Base-by-base conservation (phyloP, 2,797 vertebrate species). In the Chaetodon trifasciatus region DNA sequence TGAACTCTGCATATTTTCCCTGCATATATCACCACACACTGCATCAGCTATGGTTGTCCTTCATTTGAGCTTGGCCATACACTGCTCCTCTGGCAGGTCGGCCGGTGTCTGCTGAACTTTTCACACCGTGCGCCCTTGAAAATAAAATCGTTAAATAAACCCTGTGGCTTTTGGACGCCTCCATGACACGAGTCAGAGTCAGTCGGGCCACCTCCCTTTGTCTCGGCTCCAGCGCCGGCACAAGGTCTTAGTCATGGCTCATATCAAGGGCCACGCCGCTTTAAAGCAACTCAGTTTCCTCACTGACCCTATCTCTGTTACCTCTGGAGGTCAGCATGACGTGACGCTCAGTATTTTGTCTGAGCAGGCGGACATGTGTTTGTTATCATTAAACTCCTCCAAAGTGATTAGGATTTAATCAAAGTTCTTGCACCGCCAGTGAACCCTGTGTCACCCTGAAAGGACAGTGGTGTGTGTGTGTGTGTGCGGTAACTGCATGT, bases 321-420 rank as follows among this genome's bases (percentile, higher is more conserved):
- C 55, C 75, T 79, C 62, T n/a, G 72, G 77, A 68, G 86, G 75
- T 92, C 84, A 85, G 62, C 65, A 65, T 93, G 91, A 94, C 81
- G 84, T 86, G 81, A 85, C 63, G 60, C 80, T 39, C 24, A 21
- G 40, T 82, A 35, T 82, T 89, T 77, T 80, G 81, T 91, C 74
- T 85, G 78, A 82, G 79, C 40, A 6, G 52, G 39, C 23, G 28
- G 74, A 95, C 94, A 94, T 90, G 86, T 95, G 94, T 91, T 95
- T 93, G 91, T 94, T 92, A 94, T 95, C 89, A 79, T 71, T 82
- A 70, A 88, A 81, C 62, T 86, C 81, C 83, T 90, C 72, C 21
- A 53, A 80, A 83, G 75, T 84, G 83, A 94, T 93, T 91, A 82
- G 88, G 84, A 85, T 84, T 91, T 93, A 94, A 95, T 95, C 93